Base-by-base conservation (phyloP, 2,113 vertebrate species). In the Zapus hudsonius region DNA sequence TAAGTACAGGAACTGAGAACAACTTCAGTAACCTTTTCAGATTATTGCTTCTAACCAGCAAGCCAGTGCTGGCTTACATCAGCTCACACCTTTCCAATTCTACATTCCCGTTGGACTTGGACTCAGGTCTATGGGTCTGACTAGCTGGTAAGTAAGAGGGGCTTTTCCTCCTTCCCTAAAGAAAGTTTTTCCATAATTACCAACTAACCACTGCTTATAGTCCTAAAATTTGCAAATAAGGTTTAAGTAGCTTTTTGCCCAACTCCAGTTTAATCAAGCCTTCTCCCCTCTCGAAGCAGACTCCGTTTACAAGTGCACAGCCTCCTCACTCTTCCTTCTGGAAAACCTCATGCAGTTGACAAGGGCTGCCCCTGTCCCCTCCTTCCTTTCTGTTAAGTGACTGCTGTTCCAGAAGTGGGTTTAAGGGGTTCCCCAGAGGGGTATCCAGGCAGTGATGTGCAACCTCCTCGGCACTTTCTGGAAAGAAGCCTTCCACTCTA, bases 231-330 rank as follows among this genome's bases (percentile, higher is more conserved):
- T 11, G 17, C 69, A n/a, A 93, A 83, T 25, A 63, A 72, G 76
- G 64, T 13, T 61, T 82, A 61, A 85, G 74, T 59, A 87, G 27
- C 13, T 82, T 93, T 93, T 57, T 88, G 27, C 73, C 25, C 15
- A 73, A 12, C 12, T 42, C 7, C 8, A 44, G 3, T 66, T 90
- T 64, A 88, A 90, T 78, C 76, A 70, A 36, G 22, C 59, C 36
- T 38, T 27, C 23, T 5, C 55, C 8, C 6, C 42, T 59, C 57
- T n/a, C 63, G 82, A 63, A 85, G 31, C 74, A 44, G 84, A 57
- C 70, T n/a, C n/a, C 31, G 16, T 23, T 87, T 79, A 20, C 25
- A 15, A 64, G 27, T 23, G 25, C 10, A 2, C 20, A 36, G 27
- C 9, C 23, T 72, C 57, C 55, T 57, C 25, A 33, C 0, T 87